Percentiles rank a stretch among this genome's conserved stretches.
Evolutionary conservation across 2,888 invertebrate species (phyloP).

Genomic region (Philereme transversata): DNA sequence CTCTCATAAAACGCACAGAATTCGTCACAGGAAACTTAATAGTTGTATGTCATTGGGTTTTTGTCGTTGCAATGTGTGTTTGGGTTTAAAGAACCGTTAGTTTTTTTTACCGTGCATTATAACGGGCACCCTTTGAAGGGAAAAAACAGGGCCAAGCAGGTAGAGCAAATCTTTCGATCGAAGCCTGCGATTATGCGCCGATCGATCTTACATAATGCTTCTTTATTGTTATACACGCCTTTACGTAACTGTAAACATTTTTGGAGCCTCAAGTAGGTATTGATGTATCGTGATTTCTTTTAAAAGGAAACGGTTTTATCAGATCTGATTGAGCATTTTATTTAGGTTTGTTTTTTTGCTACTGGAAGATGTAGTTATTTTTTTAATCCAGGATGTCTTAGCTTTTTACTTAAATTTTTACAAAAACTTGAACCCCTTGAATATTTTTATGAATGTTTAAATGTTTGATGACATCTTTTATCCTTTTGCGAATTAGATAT

Average conservation of each 20-base stretch:
- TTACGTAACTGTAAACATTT: conserved; percentile 64
- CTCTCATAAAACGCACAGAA: conserved; percentile 53
- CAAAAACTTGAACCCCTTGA: too few species aligned
- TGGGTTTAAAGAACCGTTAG: conserved; percentile 74
- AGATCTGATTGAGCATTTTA: conserved; percentile 22
- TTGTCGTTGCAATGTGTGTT: conserved; percentile 76
- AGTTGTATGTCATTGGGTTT: conserved; percentile 77
- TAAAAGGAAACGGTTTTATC: conserved; percentile 22
- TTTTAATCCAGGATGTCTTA: conserved; percentile 1
- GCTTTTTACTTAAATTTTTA: neutral
- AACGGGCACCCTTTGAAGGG: conserved; percentile 74
- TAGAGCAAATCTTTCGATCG: conserved; percentile 76
- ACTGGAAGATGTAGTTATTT: neutral
- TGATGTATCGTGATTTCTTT: conserved; percentile 19
- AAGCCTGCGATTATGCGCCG: conserved; percentile 66
- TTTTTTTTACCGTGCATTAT: conserved; percentile 67
- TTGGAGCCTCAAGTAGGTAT: conserved; percentile 31
- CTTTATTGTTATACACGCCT: conserved; percentile 58
- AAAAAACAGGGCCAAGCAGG: conserved; percentile 74
- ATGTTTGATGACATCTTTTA: too few species aligned
- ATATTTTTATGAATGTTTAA: too few species aligned
- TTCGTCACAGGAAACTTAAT: conserved; percentile 69
- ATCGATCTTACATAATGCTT: conserved; percentile 66
- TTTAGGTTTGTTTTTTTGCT: conserved; percentile 7
- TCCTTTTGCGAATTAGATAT: too few species aligned